phyloP scores from a whole-genome alignment of 92 coral and sea anemone genomes.

The Paramuricea clavata region DNA sequence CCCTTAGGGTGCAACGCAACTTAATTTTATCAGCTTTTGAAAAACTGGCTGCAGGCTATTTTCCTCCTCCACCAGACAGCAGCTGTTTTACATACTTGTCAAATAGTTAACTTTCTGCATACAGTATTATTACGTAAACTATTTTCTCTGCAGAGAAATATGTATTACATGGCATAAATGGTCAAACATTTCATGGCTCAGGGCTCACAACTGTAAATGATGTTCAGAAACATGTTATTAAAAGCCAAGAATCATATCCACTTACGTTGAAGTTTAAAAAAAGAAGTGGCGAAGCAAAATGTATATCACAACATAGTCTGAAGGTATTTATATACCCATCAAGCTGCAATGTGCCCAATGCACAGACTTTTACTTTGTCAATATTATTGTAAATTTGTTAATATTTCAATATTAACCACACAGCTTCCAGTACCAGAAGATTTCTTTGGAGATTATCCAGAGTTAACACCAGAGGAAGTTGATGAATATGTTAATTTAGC shows the following conservation, averaged over 20 bases:
- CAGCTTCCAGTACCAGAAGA: slow-evolving; percentile 87
- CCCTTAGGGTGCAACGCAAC: no score
- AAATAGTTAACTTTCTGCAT: no score
- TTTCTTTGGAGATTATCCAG: slow-evolving; percentile 82
- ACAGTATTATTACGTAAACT: no score
- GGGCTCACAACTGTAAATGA: slow-evolving; percentile 76
- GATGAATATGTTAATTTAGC: slow-evolving; percentile 75
- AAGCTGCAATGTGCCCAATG: no score
- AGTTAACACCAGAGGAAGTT: slow-evolving; percentile 76
- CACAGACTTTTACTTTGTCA: no score
- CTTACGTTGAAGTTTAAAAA: slow-evolving; percentile 76
- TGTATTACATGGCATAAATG: slow-evolving; percentile 79
- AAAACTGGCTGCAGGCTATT: no score
- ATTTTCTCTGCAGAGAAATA: slow-evolving; percentile 76
- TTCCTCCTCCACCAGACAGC: no score
- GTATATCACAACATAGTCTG: slow-evolving; percentile 8
- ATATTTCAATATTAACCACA: background rate
- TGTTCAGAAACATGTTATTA: slow-evolving; percentile 65
- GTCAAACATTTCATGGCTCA: slow-evolving; percentile 74
- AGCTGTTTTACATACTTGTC: no score
- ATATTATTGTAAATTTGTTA: background rate
- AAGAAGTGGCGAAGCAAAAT: background rate
- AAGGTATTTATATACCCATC: slow-evolving; percentile 27
- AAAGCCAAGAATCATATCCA: slow-evolving; percentile 72
- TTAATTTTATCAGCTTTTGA: no score